Evolutionary conservation across 1,140 invertebrate genomes (phyloP).

Genomic region (Drosophila pandora): DNA sequence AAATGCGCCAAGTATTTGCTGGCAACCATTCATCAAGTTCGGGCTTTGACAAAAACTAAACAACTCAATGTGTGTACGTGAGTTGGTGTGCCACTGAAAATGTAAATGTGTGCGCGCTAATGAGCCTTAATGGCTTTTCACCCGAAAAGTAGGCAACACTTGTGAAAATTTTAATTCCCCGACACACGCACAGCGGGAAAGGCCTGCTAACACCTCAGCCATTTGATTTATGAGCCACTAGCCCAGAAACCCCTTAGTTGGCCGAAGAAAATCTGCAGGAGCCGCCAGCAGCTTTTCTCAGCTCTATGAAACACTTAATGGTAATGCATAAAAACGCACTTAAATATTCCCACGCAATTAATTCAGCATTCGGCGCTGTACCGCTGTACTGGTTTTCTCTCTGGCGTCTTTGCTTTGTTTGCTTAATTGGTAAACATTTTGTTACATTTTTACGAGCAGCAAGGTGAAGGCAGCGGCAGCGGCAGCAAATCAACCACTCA

Average conservation of each 20-base stretch:
- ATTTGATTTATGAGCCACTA: conserved; percentile 65
- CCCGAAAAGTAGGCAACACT: conserved; percentile 73
- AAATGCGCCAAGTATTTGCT: conserved; percentile 5
- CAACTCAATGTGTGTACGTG: conserved; percentile 19
- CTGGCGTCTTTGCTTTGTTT: conserved; percentile 54
- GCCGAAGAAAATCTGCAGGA: conserved; percentile 9
- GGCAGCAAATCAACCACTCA: conserved; percentile 34
- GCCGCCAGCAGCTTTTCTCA: conserved; percentile 9
- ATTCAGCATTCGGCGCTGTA: conserved; percentile 51
- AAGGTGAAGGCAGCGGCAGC: conserved; percentile 63
- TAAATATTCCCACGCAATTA: conserved; percentile 79
- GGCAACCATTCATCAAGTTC: conserved; percentile 43
- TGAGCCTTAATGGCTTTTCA: conserved; percentile 67
- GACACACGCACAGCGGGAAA: conserved; percentile 47
- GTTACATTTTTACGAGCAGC: conserved; percentile 74
- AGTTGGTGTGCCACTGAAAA: neutral
- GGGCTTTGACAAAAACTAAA: conserved; percentile 22
- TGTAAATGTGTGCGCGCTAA: conserved; percentile 44
- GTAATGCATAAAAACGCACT: conserved; percentile 81
- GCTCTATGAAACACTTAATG: conserved; percentile 68
- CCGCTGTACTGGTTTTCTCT: conserved; percentile 28
- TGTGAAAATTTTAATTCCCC: conserved; percentile 66
- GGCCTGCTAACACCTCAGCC: conserved; percentile 59
- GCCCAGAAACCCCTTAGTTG: conserved; percentile 7
- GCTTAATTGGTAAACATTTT: conserved; percentile 82